Evolutionary conservation across 2,113 vertebrate genomes (phyloP).

Genomic region (Onychostruthus taczanowskii): DNA sequence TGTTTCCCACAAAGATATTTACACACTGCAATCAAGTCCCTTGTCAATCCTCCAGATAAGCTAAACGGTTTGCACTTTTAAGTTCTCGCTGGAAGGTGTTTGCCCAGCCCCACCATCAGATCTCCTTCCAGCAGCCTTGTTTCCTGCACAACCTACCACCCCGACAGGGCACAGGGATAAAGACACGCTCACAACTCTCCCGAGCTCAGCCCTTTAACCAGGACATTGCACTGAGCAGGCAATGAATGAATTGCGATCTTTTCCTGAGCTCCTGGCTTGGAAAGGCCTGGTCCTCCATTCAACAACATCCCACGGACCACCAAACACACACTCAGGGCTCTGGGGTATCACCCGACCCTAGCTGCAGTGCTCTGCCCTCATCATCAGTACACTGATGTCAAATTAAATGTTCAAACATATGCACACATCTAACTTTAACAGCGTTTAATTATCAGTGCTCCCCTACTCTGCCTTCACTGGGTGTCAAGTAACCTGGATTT

Average conservation of each 20-base stretch:
- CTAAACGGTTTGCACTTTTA: constrained; percentile 49
- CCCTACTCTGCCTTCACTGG: background rate
- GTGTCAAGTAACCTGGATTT: background rate
- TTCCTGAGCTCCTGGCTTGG: background rate
- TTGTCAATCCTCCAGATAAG: constrained; percentile 60
- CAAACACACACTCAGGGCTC: background rate
- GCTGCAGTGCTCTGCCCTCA: background rate
- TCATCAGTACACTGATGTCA: rapidly evolving
- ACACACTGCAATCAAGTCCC: constrained; percentile 35
- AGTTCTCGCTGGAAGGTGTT: constrained; percentile 45
- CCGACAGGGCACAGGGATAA: rapidly evolving
- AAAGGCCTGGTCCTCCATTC: background rate
- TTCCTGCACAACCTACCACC: background rate
- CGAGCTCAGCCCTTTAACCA: background rate
- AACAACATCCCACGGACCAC: background rate
- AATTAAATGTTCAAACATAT: background rate
- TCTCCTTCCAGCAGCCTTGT: background rate
- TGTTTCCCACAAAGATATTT: constrained; percentile 49
- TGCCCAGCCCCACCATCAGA: constrained; percentile 17
- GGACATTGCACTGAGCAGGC: rapidly evolving
- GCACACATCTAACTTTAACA: background rate
- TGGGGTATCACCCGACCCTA: rapidly evolving
- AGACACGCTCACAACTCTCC: rapidly evolving
- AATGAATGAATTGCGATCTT: background rate
- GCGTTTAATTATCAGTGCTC: background rate